These are phyloP conservation scores for Mastacembelus armatus DNA, from an alignment of 2,797 vertebrate genomes.

Conservation along the genomic window DNA sequence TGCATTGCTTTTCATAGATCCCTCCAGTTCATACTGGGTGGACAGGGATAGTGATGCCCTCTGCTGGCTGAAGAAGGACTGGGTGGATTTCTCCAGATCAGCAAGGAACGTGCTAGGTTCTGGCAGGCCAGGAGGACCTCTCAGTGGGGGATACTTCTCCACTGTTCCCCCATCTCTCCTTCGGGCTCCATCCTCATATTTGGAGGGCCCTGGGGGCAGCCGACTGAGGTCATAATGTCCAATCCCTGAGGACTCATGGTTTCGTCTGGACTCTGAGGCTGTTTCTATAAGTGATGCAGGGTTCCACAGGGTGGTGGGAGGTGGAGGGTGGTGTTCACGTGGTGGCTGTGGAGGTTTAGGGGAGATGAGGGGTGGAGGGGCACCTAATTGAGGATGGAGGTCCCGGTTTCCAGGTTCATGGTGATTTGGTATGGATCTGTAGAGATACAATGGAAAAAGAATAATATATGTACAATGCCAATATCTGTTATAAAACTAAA, in stretches of 20 bases:
- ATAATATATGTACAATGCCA: conserved; percentile 8
- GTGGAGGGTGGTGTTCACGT: conserved; percentile 83
- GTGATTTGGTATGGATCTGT: conserved; percentile 88
- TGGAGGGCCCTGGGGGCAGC: conserved; percentile 76
- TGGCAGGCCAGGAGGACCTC: conserved; percentile 73
- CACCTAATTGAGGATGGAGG: conserved; percentile 89
- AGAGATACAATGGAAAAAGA: conserved; percentile 28
- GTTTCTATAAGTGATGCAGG: conserved; percentile 92
- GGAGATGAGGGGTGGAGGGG: conserved; percentile 95
- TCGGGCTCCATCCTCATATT: conserved; percentile 85
- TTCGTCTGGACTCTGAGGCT: conserved; percentile 85
- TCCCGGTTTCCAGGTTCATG: conserved; percentile 88
- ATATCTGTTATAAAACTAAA: conserved; percentile 13
- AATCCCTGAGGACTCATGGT: conserved; percentile 82
- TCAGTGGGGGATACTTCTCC: conserved; percentile 88
- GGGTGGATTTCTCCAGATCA: conserved; percentile 94
- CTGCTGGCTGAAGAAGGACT: conserved; percentile 91
- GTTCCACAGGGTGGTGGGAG: conserved; percentile 94
- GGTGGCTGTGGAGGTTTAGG: conserved; percentile 91
- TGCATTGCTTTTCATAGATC: conserved; percentile 83
- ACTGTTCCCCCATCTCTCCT: conserved; percentile 81
- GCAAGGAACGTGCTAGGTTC: conserved; percentile 89
- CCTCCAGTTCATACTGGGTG: conserved; percentile 84
- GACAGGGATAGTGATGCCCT: conserved; percentile 85
- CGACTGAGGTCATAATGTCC: conserved; percentile 87